phyloP scores from a whole-genome alignment of 2,113 vertebrate species.

The Cichladusa arquata region DNA sequence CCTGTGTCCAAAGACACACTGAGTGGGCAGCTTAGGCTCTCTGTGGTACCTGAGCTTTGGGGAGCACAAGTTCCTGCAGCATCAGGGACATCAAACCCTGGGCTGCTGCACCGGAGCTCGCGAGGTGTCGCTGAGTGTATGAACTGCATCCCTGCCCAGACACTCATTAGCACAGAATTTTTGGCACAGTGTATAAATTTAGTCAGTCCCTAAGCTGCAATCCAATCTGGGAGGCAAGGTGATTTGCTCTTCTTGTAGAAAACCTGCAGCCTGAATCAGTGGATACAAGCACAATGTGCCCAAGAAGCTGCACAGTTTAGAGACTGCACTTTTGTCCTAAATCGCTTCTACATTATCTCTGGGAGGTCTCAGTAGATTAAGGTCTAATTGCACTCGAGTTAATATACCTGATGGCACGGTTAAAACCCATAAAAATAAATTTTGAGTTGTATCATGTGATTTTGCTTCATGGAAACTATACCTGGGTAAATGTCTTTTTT shows the following conservation, averaged over 20 bases:
- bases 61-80: neutral
- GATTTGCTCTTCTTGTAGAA: slow-evolving; percentile 15
- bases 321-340: neutral
- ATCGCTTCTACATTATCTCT: neutral
- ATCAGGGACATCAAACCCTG: neutral
- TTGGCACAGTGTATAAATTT: neutral
- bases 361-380: neutral
- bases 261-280: neutral
- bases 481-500: slow-evolving; percentile 89
- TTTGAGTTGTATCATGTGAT: neutral
- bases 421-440: neutral
- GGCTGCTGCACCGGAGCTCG: fast-evolving
- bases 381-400: neutral
- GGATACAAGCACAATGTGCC: neutral
- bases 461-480: slow-evolving; percentile 54
- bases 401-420: neutral
- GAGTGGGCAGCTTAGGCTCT: neutral
- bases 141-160: neutral
- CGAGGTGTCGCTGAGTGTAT: neutral
- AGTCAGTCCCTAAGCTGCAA: neutral
- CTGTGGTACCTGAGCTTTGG: neutral
- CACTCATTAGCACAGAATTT: neutral
- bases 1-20: neutral
- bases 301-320: neutral
- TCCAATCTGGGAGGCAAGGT: slow-evolving; percentile 29